phyloP scores from a whole-genome alignment of 2,888 invertebrate species.

The Geotrupes spiniger region DNA sequence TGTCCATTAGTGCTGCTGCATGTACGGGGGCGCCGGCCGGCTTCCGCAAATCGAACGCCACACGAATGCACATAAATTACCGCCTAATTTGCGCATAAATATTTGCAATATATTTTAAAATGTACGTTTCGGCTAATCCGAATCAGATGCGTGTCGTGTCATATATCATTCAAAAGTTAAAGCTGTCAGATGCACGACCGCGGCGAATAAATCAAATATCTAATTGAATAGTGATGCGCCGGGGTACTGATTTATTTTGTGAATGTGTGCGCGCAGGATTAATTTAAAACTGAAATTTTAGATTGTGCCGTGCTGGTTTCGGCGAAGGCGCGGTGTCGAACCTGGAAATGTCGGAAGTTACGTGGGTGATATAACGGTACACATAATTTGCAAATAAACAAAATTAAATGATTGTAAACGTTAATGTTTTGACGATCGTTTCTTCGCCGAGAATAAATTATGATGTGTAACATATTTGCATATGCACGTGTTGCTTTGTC shows the following conservation, averaged over 20 bases:
- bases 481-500: too few relatives aligned
- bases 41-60: too few relatives aligned
- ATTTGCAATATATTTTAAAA: background rate
- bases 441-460: too few relatives aligned
- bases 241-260: conserved; percentile 12
- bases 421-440: too few relatives aligned
- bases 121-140: conserved; percentile 3
- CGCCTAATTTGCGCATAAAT: background rate
- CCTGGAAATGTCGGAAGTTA: too few relatives aligned
- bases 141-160: background rate
- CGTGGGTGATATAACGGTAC: too few relatives aligned
- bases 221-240: conserved; percentile 17
- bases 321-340: conserved; percentile 1
- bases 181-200: conserved; percentile 13
- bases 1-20: too few relatives aligned
- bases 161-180: conserved; percentile 19
- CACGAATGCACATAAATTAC: background rate
- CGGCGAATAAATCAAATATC: conserved; percentile 14
- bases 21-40: too few relatives aligned
- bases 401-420: too few relatives aligned
- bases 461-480: too few relatives aligned
- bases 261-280: conserved; percentile 2
- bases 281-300: conserved; percentile 7
- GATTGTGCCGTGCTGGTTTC: background rate
- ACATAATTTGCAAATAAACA: too few relatives aligned